Conservation (phyloP, 2,113 vertebrate species). For the Apteryx mantelli region DNA sequence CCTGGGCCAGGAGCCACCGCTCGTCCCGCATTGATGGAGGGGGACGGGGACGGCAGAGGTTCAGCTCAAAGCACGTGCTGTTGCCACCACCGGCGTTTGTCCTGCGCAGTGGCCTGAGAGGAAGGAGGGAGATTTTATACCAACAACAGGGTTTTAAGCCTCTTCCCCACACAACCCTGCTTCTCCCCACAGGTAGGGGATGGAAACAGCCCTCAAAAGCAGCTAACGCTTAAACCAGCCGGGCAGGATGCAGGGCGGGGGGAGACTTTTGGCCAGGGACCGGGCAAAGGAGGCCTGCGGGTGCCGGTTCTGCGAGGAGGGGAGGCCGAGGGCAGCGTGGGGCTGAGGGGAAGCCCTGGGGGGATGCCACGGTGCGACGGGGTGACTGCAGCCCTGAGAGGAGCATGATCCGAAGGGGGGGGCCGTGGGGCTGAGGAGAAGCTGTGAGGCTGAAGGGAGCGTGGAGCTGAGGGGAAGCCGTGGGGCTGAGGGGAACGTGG, state of each 20-base stretch:
- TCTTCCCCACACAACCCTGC: not conserved
- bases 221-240: too few species aligned
- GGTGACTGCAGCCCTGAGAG: too few species aligned
- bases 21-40: too few species aligned
- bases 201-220: not conserved
- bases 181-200: not conserved
- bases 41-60: too few species aligned
- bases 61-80: too few species aligned
- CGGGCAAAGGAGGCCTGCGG: accelerated
- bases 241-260: too few species aligned
- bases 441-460: not conserved
- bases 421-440: not conserved
- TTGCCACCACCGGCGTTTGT: too few species aligned
- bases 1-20: too few species aligned
- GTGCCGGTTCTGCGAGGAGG: accelerated
- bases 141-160: not conserved
- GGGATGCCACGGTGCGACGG: too few species aligned
- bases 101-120: too few species aligned
- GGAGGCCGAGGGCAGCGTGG: too few species aligned
- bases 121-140: not conserved
- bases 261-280: not conserved
- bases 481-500: not conserved
- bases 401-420: not conserved
- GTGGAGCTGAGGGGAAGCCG: not conserved
- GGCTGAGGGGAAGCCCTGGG: too few species aligned